A percentile compares a stretch with the other conserved stretches of the same genome.
Evolutionary conservation across 2,113 vertebrate species (phyloP).

Genomic region (Ammodytes marinus): DNA sequence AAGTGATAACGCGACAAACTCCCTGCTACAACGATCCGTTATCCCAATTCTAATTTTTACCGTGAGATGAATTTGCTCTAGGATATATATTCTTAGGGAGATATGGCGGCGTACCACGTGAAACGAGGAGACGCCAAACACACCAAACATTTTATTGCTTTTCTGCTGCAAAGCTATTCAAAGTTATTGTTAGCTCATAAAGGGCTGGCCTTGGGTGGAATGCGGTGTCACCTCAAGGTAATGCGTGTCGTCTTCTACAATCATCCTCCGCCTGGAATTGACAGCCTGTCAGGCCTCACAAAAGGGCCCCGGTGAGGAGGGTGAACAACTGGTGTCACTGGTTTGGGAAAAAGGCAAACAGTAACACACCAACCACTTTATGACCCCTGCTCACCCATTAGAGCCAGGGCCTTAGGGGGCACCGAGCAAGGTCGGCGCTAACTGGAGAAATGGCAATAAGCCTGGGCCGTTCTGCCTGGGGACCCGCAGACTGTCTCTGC

Average conservation of each 20-base stretch:
- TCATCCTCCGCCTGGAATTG: constrained; percentile 59
- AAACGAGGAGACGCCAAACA: neutral
- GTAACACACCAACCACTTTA: constrained; percentile 77
- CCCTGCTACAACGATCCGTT: neutral
- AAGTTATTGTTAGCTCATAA: constrained; percentile 62
- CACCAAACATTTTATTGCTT: constrained; percentile 20
- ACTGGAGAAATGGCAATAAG: constrained; percentile 49
- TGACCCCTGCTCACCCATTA: constrained; percentile 71
- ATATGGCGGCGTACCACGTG: neutral
- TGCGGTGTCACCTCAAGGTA: constrained; percentile 67
- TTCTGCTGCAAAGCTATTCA: constrained; percentile 37
- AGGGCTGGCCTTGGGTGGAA: constrained; percentile 46
- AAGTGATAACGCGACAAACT: constrained; percentile 35
- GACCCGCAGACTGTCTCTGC: constrained; percentile 67
- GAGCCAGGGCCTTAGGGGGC: constrained; percentile 54
- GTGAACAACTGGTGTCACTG: constrained; percentile 81
- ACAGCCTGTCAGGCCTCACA: constrained; percentile 72
- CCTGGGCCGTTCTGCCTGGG: constrained; percentile 36
- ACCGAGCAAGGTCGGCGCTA: constrained; percentile 26
- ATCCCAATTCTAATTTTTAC: constrained; percentile 21
- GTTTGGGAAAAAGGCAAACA: constrained; percentile 76
- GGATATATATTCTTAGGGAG: neutral
- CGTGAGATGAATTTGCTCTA: constrained; percentile 4
- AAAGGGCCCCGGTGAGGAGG: constrained; percentile 69
- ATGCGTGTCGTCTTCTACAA: constrained; percentile 55